Evolutionary conservation across 2,888 invertebrate species (phyloP), one percentile per base, ranked within the genome.

Genomic region (Spisula subtruncata): DNA sequence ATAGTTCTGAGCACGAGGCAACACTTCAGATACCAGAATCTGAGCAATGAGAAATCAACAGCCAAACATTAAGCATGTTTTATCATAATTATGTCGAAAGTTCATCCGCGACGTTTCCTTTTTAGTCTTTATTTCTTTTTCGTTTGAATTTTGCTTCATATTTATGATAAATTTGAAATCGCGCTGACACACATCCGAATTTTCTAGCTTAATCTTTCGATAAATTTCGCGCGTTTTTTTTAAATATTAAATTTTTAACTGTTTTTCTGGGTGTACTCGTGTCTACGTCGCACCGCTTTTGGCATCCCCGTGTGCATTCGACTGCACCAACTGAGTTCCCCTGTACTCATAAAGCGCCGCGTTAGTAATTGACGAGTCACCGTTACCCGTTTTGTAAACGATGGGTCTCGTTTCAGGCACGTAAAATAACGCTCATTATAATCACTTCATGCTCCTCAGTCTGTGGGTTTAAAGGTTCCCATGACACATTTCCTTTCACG

Each of bases 31-130:
- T n/a, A n/a, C n/a, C n/a, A n/a, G n/a, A n/a, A n/a, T n/a, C n/a
- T n/a, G n/a, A n/a, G n/a, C n/a, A n/a, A n/a, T n/a, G n/a, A n/a
- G n/a, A n/a, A n/a, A n/a, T n/a, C n/a, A n/a, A n/a, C n/a, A n/a
- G n/a, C n/a, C n/a, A n/a, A n/a, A n/a, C n/a, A n/a, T n/a, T n/a
- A n/a, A n/a, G n/a, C n/a, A n/a, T n/a, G n/a, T n/a, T n/a, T n/a
- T n/a, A n/a, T n/a, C n/a, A n/a, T n/a, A 90, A 10, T 20, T 86
- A 83, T 12, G 88, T 83, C 16, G 88, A 41, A 18, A 86, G 79
- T 84, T 88, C 83, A 16, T 90, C 88, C 5, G 90, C 88, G 10
- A 90, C 66, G 60, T 90, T 88, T 18, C 56, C 56, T 4, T 56
- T 14, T 56, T 16, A 4, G 56, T 18, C 4, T 56, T 10, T 56